phyloP scores from a whole-genome alignment of 1,140 invertebrate species.

The Scaptodrosophila lebanonensis region DNA sequence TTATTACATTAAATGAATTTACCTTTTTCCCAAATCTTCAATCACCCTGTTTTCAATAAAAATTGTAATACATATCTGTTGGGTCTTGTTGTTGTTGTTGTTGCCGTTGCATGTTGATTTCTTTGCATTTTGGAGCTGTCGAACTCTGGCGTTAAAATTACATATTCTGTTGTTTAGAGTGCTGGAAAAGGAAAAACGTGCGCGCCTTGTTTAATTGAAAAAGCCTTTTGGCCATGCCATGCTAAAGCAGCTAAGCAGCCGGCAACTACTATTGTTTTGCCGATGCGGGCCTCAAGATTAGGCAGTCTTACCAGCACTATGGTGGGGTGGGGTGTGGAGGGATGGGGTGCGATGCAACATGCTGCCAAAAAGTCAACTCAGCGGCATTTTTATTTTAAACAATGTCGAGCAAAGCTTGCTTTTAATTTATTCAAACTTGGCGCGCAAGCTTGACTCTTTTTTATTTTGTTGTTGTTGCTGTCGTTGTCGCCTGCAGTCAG shows the following conservation, averaged over 20 bases:
- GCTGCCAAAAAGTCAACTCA: slow-evolving; percentile 14
- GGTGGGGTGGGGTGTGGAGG: no score
- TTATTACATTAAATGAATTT: no score
- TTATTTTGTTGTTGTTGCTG: background rate
- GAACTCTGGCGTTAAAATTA: slow-evolving; percentile 55
- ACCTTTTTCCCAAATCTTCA: no score
- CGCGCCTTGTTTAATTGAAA: slow-evolving; percentile 52
- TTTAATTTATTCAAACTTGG: slow-evolving; percentile 13
- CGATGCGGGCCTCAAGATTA: background rate
- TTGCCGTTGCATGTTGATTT: no score
- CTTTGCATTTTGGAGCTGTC: slow-evolving; percentile 28
- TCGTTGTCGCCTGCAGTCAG: background rate
- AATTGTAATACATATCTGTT: slow-evolving; percentile 10
- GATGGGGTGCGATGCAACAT: no score
- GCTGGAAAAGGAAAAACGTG: slow-evolving; percentile 44
- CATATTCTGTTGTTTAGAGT: slow-evolving; percentile 19
- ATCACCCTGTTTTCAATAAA: no score
- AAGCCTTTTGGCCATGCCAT: slow-evolving; percentile 57
- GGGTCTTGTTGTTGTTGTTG: slow-evolving; percentile 11
- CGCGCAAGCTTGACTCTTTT: slow-evolving; percentile 3
- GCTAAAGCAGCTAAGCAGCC: no score
- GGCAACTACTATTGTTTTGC: background rate
- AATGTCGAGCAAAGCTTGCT: background rate
- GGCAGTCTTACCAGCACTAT: no score
- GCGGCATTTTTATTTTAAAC: background rate